These are phyloP conservation scores for Capromys pilorides DNA, from an alignment of 2,797 vertebrate species.

Conservation along the genomic window DNA sequence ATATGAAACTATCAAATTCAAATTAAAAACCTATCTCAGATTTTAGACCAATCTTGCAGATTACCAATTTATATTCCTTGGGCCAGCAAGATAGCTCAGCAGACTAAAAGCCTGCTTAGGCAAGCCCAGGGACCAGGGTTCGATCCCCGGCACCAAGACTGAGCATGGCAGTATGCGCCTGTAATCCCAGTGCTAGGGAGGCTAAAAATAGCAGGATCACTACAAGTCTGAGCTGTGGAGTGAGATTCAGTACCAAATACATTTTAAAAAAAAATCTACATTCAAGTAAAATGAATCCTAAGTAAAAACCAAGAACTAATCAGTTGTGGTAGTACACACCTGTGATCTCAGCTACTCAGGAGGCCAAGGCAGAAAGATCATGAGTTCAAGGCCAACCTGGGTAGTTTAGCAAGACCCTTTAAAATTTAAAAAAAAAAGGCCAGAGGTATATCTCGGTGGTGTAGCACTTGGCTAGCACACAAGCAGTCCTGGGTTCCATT, in stretches of 20 bases:
- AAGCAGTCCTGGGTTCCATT: background rate
- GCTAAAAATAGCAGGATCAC: too few species aligned
- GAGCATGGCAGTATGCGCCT: too few species aligned
- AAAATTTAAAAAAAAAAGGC: background rate
- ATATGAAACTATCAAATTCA: slow-evolving; percentile 13
- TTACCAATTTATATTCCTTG: slow-evolving; percentile 31
- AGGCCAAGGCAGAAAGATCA: background rate
- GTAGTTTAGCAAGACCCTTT: background rate
- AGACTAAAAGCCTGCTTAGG: too few species aligned
- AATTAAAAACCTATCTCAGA: slow-evolving; percentile 41
- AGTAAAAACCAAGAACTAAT: background rate
- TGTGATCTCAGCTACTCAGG: background rate
- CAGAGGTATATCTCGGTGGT: background rate
- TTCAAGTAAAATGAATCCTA: slow-evolving; percentile 44
- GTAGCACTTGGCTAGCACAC: background rate
- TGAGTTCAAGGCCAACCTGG: background rate
- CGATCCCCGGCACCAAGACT: too few species aligned
- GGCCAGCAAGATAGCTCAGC: too few species aligned
- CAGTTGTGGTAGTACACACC: background rate
- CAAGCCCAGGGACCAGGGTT: too few species aligned
- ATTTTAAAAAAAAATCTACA: background rate
- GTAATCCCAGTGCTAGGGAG: too few species aligned
- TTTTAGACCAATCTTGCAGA: slow-evolving; percentile 35
- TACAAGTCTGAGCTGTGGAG: too few species aligned
- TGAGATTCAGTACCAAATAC: too few species aligned